phyloP scores from a whole-genome alignment of 2,888 invertebrate genomes.

The Macrosiphum euphorbiae region DNA sequence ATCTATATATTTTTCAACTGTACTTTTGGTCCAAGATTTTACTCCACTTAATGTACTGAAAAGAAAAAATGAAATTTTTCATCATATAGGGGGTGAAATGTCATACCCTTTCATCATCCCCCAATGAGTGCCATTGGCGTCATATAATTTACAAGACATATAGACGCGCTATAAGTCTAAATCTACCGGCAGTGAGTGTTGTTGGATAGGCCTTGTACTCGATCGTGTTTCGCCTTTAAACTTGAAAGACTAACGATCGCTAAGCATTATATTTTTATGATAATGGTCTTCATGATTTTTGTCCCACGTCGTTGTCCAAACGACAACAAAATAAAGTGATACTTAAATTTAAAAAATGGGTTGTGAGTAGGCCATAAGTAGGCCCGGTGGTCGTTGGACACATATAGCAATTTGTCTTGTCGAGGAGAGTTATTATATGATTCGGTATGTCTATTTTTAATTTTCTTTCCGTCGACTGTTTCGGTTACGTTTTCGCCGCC shows the following conservation, averaged over 20 bases:
- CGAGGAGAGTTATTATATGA: neutral
- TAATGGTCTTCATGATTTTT: neutral
- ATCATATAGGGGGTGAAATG: too few relatives aligned
- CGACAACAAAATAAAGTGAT: neutral
- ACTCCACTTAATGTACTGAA: neutral
- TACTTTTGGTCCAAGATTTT: neutral
- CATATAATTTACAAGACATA: neutral
- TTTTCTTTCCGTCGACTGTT: neutral
- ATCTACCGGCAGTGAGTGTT: neutral
- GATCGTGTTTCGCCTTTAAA: neutral
- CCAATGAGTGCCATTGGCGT: neutral
- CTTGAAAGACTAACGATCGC: neutral
- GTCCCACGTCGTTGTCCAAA: neutral
- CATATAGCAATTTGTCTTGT: neutral
- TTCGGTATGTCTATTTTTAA: conserved; percentile 6
- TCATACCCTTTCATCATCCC: neutral
- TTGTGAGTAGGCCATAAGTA: neutral
- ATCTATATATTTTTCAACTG: neutral
- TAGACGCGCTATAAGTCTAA: neutral
- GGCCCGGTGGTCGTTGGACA: neutral
- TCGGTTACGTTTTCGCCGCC: neutral
- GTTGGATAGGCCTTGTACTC: neutral
- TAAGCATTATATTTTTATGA: neutral
- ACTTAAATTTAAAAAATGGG: neutral
- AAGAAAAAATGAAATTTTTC: neutral